Conservation (phyloP, 2,888 invertebrate species). For the Coleophora deauratella region DNA sequence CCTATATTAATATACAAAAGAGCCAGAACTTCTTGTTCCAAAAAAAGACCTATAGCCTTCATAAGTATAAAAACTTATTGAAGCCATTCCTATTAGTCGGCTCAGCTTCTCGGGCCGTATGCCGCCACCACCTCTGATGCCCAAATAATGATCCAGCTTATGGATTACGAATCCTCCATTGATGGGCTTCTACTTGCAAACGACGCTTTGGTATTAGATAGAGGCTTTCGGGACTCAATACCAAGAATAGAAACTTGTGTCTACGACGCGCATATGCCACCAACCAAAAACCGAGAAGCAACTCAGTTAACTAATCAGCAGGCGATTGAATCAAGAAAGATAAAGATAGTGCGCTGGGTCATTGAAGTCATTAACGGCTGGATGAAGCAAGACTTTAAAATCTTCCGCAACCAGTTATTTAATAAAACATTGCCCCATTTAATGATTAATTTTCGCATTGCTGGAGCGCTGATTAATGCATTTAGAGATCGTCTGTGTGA, state of each 20-base stretch:
- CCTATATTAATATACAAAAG: constrained; percentile 9
- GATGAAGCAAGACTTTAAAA: constrained; percentile 2
- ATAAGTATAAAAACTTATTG: constrained; percentile 13
- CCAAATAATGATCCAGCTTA: constrained; percentile 5
- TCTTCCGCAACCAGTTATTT: neutral
- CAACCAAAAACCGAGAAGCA: constrained; percentile 2
- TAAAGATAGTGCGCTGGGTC: too few species aligned
- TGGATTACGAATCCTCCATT: too few species aligned
- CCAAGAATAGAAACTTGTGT: constrained; percentile 2
- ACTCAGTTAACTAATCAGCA: constrained; percentile 4
- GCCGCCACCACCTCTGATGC: constrained; percentile 14
- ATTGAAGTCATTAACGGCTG: neutral
- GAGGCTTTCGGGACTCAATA: constrained; percentile 10
- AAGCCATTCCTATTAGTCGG: constrained; percentile 18
- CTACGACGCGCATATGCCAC: constrained; percentile 11
- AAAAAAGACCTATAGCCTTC: constrained; percentile 3
- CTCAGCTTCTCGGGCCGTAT: constrained; percentile 14
- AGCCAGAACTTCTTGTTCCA: constrained; percentile 7
- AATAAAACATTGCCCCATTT: neutral
- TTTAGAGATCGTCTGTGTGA: neutral
- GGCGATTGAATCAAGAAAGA: neutral
- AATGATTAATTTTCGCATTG: constrained; percentile 1
- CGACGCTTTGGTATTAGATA: constrained; percentile 9
- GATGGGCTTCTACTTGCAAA: neutral
- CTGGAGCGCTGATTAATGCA: neutral